Percentiles rank a stretch among this genome's conserved stretches.
Evolutionary conservation across 2,797 vertebrate species (phyloP).

Genomic region (Epinephelus awoara): DNA sequence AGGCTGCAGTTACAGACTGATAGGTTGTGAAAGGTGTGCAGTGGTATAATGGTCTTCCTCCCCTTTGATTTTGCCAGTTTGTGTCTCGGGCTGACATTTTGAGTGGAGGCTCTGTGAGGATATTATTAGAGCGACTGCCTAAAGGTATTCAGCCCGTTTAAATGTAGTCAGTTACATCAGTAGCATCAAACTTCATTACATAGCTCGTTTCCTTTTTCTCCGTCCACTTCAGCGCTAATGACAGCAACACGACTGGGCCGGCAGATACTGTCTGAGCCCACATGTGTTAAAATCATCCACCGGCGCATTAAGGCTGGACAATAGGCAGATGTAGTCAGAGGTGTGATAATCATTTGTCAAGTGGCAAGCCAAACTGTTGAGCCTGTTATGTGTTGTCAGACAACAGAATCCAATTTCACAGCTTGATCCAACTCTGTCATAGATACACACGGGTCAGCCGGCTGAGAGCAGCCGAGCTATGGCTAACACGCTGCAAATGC

Average conservation of each 20-base stretch:
- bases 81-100: conserved; percentile 71
- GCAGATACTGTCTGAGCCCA: conserved; percentile 21
- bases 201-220: conserved; percentile 68
- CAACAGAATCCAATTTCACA: conserved; percentile 50
- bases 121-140: conserved; percentile 82
- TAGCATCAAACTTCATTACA: conserved; percentile 78
- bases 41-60: conserved; percentile 34
- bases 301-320: conserved; percentile 13
- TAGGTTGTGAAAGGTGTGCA: conserved; percentile 60
- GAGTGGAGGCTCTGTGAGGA: conserved; percentile 60
- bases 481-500: conserved; percentile 29
- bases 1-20: conserved; percentile 48
- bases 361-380: conserved; percentile 29
- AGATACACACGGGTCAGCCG: conserved; percentile 27
- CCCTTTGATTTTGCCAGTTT: conserved; percentile 62
- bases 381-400: conserved; percentile 41
- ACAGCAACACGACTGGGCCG: conserved; percentile 7
- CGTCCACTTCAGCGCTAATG: conserved; percentile 63
- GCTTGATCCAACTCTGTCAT: conserved; percentile 37
- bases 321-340: conserved; percentile 24
- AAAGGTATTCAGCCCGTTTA: conserved; percentile 72
- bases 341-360: conserved; percentile 49
- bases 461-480: not conserved
- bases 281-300: conserved; percentile 22
- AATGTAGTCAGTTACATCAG: conserved; percentile 67